Percentiles rank a stretch among this genome's conserved stretches.
Conservation (phyloP, 2,888 invertebrate species). For the Agonopterix subpropinquella region DNA sequence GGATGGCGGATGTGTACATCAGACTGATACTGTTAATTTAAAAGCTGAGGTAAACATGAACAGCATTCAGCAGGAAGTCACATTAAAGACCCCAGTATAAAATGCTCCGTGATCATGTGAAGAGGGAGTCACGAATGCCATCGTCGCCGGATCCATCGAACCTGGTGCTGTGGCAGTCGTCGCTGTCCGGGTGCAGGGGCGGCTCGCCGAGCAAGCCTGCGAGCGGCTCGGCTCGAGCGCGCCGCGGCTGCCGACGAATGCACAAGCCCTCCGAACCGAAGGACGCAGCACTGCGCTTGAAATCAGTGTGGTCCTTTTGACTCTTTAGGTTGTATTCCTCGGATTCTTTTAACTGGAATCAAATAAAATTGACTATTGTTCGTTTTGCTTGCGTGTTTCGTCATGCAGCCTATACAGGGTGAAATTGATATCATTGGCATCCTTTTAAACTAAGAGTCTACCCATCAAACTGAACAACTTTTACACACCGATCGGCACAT, state of each 20-base stretch:
- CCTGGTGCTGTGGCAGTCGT: constrained; percentile 16
- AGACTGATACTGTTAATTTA: neutral
- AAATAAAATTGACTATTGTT: too few species aligned
- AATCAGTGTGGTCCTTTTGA: constrained; percentile 21
- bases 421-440: too few species aligned
- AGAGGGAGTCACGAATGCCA: neutral
- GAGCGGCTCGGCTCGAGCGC: constrained; percentile 14
- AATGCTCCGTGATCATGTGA: neutral
- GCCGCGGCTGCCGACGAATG: constrained; percentile 40
- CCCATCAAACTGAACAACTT: too few species aligned
- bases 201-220: neutral
- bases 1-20: neutral
- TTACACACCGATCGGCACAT: too few species aligned
- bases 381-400: too few species aligned
- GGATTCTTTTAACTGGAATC: constrained; percentile 26
- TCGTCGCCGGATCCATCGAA: constrained; percentile 21
- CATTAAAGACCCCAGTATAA: neutral
- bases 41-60: too few species aligned
- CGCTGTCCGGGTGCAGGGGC: constrained; percentile 13
- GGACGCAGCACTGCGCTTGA: constrained; percentile 17
- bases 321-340: constrained; percentile 15
- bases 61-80: too few species aligned
- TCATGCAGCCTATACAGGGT: too few species aligned
- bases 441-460: too few species aligned
- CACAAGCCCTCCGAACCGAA: constrained; percentile 30